Base-by-base conservation (phyloP, 2,113 vertebrate genomes). In the Orientallactaga bullata region DNA sequence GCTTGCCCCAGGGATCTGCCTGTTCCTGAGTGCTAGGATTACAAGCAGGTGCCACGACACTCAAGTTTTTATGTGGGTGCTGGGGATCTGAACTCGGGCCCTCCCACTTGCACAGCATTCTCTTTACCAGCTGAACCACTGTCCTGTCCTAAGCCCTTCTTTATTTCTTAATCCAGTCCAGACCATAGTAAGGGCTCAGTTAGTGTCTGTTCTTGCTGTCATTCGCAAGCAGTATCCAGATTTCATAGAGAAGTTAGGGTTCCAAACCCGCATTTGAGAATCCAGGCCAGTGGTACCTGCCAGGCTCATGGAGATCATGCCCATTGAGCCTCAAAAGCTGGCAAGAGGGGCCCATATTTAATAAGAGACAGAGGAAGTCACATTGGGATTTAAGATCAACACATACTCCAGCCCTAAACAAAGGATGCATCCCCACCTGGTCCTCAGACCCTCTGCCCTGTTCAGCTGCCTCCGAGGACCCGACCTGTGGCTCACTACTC, bases 401-500 rank as follows among this genome's bases (percentile, higher is more conserved):
- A 23, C 4, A 10, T 3, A 12, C 28, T 1, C 1, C 60, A 0
- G 32, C 3, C 1, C 21, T 65, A 3, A 2, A 37, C 80, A 8
- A 63, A 12, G 80, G 60, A 8, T 8, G 11, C 3, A 18, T 17
- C 23, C 69, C 35, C 0, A 4, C 16, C 9, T 65, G 0, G 2
- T 16, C 10, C 80, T 7, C 4, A 0, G 30, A 1, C 1, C 51
- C 21, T 7, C 37, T 26, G 8, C 74, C 35, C 17, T 0, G 15
- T 58, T 63, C 1, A n/a, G 28, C n/a, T 18, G 1, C 7, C 24
- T 20, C 23, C 60, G 24, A 35, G 0, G 0, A 12, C 6, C 73
- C 28, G 0, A 55, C 55, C 55, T 55, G 2, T 1, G 7, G 9
- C 0, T 3, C 1, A 0, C n/a, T 94, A 99, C 99, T 99, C 91